A percentile compares a stretch with the other conserved stretches of the same genome.
Conservation (phyloP, 1,140 invertebrate species). For the Tribolium madens region DNA sequence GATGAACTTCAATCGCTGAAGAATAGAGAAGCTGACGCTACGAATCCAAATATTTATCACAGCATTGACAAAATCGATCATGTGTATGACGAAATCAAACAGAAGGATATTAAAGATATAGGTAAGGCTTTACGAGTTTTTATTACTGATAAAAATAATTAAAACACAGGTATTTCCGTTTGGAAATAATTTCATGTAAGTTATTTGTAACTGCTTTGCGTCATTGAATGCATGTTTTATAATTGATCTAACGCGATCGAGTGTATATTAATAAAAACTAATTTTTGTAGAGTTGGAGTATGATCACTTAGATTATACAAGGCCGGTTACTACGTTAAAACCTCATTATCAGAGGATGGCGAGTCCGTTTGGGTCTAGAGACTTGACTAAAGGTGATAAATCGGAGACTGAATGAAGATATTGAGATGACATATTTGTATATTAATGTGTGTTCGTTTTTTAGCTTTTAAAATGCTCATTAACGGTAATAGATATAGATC, state of each 20-base stretch:
- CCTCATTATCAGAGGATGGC: conserved; percentile 87
- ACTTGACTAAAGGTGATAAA: conserved; percentile 57
- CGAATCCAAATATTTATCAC: conserved; percentile 89
- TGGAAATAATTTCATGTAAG: conserved; percentile 55
- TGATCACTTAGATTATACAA: conserved; percentile 87
- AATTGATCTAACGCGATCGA: background rate
- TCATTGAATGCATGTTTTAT: conserved; percentile 2
- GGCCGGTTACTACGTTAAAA: conserved; percentile 83
- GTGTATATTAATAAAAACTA: background rate
- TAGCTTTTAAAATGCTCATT: conserved; percentile 19
- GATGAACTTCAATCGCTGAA: conserved; percentile 72
- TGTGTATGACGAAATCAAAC: conserved; percentile 93
- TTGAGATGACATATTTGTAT: conserved; percentile 18
- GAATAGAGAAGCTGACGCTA: conserved; percentile 84
- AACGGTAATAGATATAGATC: conserved; percentile 5
- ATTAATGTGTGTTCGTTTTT: conserved; percentile 25
- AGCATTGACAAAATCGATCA: conserved; percentile 82
- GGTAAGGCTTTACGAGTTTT: conserved; percentile 61
- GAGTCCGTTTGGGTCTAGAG: conserved; percentile 68
- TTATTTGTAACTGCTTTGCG: conserved; percentile 36
- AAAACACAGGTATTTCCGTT: conserved; percentile 49
- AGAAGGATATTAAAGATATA: conserved; percentile 75
- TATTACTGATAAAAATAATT: conserved; percentile 25
- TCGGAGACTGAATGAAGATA: conserved; percentile 41
- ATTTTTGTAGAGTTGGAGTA: conserved; percentile 78